These are phyloP conservation scores for Bos javanicus DNA, from an alignment of 2,113 vertebrate genomes.

Conservation along the genomic window DNA sequence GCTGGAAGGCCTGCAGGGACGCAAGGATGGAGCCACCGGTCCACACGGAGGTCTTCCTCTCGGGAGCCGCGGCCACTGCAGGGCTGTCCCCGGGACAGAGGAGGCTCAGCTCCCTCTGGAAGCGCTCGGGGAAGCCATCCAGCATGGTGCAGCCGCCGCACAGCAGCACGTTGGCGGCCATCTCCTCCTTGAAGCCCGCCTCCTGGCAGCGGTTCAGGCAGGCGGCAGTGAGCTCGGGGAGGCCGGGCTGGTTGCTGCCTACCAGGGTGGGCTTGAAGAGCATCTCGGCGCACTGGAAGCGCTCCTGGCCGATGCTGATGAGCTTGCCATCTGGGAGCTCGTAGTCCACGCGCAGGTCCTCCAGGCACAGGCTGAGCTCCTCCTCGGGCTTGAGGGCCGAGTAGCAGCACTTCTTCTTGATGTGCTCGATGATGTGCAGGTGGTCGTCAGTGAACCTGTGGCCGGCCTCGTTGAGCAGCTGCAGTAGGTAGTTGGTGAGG, in stretches of 20 bases:
- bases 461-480: constrained; percentile 63
- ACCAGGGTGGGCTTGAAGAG: constrained; percentile 69
- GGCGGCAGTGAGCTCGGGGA: constrained; percentile 13
- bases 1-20: constrained; percentile 75
- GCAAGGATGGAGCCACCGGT: constrained; percentile 76
- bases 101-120: constrained; percentile 70
- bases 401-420: constrained; percentile 77
- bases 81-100: constrained; percentile 50
- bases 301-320: constrained; percentile 68
- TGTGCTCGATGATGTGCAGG: constrained; percentile 69
- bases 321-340: constrained; percentile 70
- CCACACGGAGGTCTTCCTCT: constrained; percentile 74
- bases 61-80: neutral
- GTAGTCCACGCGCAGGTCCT: constrained; percentile 55
- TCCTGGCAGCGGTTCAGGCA: constrained; percentile 64
- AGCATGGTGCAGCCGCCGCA: constrained; percentile 76
- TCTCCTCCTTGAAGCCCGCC: constrained; percentile 40
- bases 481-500: constrained; percentile 71
- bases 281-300: constrained; percentile 68
- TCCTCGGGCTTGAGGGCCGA: neutral
- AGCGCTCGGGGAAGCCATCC: constrained; percentile 59
- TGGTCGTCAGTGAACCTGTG: constrained; percentile 56
- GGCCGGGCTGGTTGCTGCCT: constrained; percentile 47
- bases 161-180: constrained; percentile 70
- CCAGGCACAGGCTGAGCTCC: neutral